phyloP scores from a whole-genome alignment of 2,113 vertebrate genomes.

The Boleophthalmus pectinirostris region DNA sequence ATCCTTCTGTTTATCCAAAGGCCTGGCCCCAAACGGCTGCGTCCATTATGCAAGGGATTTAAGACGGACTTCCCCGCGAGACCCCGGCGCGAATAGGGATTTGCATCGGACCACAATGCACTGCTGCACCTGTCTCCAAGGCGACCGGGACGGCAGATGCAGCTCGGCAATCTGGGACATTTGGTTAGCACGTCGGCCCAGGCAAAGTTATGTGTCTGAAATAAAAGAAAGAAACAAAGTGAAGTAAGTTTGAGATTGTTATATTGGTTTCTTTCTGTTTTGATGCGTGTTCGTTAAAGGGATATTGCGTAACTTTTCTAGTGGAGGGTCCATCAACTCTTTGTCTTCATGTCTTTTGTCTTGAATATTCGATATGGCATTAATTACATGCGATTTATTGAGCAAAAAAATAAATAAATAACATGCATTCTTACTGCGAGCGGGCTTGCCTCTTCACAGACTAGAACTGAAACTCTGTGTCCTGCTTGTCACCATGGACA shows the following conservation, averaged over 20 bases:
- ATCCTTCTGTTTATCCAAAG: slow-evolving; percentile 97
- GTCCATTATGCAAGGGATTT: slow-evolving; percentile 95
- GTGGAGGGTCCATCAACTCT: no score
- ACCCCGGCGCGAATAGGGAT: slow-evolving; percentile 84
- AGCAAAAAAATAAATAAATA: no score
- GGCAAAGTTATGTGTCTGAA: background rate
- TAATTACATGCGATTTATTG: no score
- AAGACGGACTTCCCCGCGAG: slow-evolving; percentile 81
- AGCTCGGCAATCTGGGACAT: slow-evolving; percentile 38
- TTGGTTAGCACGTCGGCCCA: background rate
- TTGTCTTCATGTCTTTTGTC: no score
- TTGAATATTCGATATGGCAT: no score
- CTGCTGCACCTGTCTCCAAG: slow-evolving; percentile 66
- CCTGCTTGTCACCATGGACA: no score
- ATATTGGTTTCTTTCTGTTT: no score
- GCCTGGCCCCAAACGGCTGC: slow-evolving; percentile 90
- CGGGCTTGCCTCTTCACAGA: no score
- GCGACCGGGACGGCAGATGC: slow-evolving; percentile 53
- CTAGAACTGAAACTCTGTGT: no score
- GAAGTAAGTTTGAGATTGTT: background rate
- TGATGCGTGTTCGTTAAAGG: no score
- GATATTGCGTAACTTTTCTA: no score
- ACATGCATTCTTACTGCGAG: no score
- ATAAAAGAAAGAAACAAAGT: background rate
- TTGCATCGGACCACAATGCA: slow-evolving; percentile 89